Evolutionary conservation across 30 jellyfish, hydroid and myxozoan genomes (phyloP).

Genomic region (Hydra vulgaris): DNA sequence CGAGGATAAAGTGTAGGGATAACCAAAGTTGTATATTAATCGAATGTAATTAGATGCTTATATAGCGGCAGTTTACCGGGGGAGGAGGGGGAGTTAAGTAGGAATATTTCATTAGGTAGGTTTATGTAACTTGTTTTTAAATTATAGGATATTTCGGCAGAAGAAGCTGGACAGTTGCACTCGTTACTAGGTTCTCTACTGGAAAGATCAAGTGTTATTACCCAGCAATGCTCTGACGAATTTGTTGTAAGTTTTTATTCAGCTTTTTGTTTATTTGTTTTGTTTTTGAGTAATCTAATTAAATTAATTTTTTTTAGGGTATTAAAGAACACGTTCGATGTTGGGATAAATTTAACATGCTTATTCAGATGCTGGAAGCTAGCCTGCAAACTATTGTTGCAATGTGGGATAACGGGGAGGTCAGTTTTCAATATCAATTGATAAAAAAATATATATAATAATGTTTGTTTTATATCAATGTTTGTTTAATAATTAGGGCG

Average conservation of each 20-base stretch:
- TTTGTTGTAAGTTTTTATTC: slow-evolving; percentile 1
- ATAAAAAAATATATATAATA: not conserved
- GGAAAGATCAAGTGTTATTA: slow-evolving; percentile 46
- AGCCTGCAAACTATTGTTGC: slow-evolving; percentile 75
- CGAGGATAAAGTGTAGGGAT: too few species aligned
- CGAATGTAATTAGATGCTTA: too few species aligned
- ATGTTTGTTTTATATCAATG: not conserved
- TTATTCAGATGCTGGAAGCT: slow-evolving; percentile 57
- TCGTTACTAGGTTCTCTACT: slow-evolving; percentile 33
- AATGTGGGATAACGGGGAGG: slow-evolving; percentile 29
- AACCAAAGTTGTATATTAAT: too few species aligned
- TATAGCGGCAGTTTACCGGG: too few species aligned
- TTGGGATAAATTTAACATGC: slow-evolving; percentile 52
- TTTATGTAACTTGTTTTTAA: not conserved
- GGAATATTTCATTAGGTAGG: too few species aligned
- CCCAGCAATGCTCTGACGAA: slow-evolving; percentile 10
- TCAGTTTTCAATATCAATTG: not conserved
- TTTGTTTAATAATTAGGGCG: slow-evolving; percentile 36
- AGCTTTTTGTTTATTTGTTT: not conserved
- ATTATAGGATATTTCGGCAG: slow-evolving; percentile 44
- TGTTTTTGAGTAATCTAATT: too few species aligned
- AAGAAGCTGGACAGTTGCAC: slow-evolving; percentile 64
- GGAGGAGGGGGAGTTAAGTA: too few species aligned
- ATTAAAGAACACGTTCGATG: slow-evolving; percentile 47
- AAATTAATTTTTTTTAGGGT: slow-evolving; percentile 34